These are phyloP conservation scores for Aplidium turbinatum DNA, from an alignment of 23 tunicate genomes.

Conservation along the genomic window DNA sequence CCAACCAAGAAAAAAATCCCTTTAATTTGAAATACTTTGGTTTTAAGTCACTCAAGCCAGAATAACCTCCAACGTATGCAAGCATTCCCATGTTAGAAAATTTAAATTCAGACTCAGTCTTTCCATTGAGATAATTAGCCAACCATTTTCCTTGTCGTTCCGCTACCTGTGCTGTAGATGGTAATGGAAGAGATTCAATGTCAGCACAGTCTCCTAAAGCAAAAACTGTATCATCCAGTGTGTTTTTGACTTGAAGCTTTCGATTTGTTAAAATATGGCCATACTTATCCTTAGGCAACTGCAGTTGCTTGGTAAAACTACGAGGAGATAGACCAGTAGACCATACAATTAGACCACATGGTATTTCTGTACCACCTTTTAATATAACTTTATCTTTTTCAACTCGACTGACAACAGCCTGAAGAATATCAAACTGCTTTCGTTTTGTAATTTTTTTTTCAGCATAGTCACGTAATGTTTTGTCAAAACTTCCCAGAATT, in stretches of 20 bases:
- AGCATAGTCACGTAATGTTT: constrained; percentile 77
- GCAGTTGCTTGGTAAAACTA: constrained; percentile 45
- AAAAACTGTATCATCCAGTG: constrained; percentile 50
- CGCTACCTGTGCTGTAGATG: constrained; percentile 91
- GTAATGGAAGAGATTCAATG: constrained; percentile 59
- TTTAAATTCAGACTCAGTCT: constrained; percentile 47
- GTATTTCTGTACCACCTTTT: constrained; percentile 62
- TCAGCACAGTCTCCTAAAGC: constrained; percentile 88
- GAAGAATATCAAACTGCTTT: constrained; percentile 71
- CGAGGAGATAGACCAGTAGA: constrained; percentile 88
- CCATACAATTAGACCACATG: constrained; percentile 93
- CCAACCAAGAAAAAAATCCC: constrained; percentile 84
- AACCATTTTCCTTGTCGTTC: constrained; percentile 85
- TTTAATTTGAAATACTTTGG: constrained; percentile 64
- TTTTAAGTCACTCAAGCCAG: constrained; percentile 68
- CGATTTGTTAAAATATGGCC: constrained; percentile 66
- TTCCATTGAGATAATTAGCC: constrained; percentile 68
- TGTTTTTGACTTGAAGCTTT: constrained; percentile 40
- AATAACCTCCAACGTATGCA: constrained; percentile 88
- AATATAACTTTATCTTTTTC: constrained; percentile 49
- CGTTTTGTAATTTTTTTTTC: constrained; percentile 72
- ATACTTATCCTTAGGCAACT: constrained; percentile 59
- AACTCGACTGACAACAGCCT: constrained; percentile 67
- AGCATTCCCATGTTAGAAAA: constrained; percentile 86
- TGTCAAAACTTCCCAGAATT: constrained; percentile 76